Conservation (phyloP, 92 coral and sea anemone species). For the Actinostola sp. region DNA sequence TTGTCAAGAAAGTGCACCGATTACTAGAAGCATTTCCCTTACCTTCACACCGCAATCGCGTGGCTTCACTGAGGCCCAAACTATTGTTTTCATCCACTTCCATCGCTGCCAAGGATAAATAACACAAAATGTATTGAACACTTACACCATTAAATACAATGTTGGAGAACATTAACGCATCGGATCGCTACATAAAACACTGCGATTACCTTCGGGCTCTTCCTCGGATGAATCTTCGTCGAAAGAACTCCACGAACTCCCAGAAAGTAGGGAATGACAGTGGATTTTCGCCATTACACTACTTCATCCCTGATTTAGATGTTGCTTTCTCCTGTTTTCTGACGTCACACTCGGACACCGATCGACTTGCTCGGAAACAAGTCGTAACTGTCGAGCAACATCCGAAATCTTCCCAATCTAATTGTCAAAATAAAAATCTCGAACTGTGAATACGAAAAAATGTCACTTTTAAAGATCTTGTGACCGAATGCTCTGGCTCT, state of each 20-base stretch:
- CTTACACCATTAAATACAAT: slow-evolving; percentile 38
- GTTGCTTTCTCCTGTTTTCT: slow-evolving; percentile 88
- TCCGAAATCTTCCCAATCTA: slow-evolving; percentile 73
- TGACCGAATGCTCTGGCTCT: background rate
- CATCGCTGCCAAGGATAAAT: slow-evolving; percentile 86
- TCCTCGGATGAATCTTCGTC: slow-evolving; percentile 77
- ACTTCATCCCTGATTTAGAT: slow-evolving; percentile 94
- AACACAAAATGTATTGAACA: slow-evolving; percentile 67
- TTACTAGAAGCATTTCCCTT: slow-evolving; percentile 11
- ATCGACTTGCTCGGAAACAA: slow-evolving; percentile 55
- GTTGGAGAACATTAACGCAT: slow-evolving; percentile 12
- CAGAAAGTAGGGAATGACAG: slow-evolving; percentile 99
- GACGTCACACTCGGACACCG: slow-evolving; percentile 91
- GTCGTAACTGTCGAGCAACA: slow-evolving; percentile 32
- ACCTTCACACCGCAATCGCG: slow-evolving; percentile 94
- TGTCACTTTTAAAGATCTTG: slow-evolving; percentile 11
- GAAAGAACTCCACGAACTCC: slow-evolving; percentile 97
- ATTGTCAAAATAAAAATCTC: slow-evolving; percentile 67
- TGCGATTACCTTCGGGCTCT: slow-evolving; percentile 88
- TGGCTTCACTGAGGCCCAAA: slow-evolving; percentile 85
- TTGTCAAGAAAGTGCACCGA: background rate
- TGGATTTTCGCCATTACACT: slow-evolving; percentile 99
- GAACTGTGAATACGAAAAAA: slow-evolving; percentile 22
- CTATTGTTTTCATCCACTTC: slow-evolving; percentile 99
- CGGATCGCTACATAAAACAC: slow-evolving; percentile 38